Base-by-base conservation (phyloP, 2,888 invertebrate species). In the Harpagoxenus sublaevis region DNA sequence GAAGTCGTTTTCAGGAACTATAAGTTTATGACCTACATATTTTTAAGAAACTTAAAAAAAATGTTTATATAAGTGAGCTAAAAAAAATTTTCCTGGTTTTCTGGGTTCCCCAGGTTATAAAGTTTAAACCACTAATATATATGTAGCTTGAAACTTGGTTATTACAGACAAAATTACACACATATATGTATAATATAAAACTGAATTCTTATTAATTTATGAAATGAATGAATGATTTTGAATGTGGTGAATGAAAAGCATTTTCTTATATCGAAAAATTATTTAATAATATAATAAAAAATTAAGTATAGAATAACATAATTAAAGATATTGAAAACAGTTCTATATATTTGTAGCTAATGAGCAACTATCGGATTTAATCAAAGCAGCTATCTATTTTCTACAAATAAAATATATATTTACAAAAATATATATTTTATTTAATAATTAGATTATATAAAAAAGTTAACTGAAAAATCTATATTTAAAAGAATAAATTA, bases 401-500 rank as follows among this genome's bases (percentile, higher is more conserved):
- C 10, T n/a, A 51, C 8, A 70, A 68, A 28, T 45, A 28, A 48
- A 2, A 42, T 23, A 70, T 68, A 68, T n/a, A 51, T n/a, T 51
- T n/a, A 12, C 10, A 51, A 51, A 70, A n/a, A 51, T 51, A n/a
- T 0, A 0, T 51, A n/a, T 51, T 63, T n/a, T 31, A 12, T 31
- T 31, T 31, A 51, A 68, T 31, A 51, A 68, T 3, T 68, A 28
- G 0, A 68, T 2, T 18, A 6, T 68, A 9, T 68, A 9, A 51
- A 9, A 51, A 35, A 51, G 1, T 9, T 35, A 48, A 51, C 6
- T 70, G 8, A 62, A 8, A 60, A 15, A 23, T 6, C 10, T 60
- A 8, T 31, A 60, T 60, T 60, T 60, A 60, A 60, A 35, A 62
- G 35, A 62, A 62, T 62, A 35, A 18, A 68, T 68, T 68, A 51